These are phyloP conservation scores for Scaptomyza montana DNA, from an alignment of 1,140 invertebrate genomes.

Conservation along the genomic window DNA sequence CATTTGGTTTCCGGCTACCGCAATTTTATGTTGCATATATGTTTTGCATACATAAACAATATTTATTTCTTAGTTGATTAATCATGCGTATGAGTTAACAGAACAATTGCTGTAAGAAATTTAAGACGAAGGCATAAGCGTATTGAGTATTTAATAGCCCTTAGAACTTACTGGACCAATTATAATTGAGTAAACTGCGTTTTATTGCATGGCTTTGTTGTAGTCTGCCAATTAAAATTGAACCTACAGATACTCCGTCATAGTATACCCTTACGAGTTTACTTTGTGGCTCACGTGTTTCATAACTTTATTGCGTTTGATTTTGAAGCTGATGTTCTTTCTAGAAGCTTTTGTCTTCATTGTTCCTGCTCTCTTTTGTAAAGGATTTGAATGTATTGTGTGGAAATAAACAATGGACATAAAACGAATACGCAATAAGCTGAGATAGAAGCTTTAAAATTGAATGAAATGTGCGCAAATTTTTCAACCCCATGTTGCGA, in stretches of 20 bases:
- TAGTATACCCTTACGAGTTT: neutral
- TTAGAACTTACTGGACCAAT: neutral
- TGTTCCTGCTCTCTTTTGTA: conserved; percentile 2
- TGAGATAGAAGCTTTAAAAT: neutral
- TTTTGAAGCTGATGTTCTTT: neutral
- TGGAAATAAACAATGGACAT: neutral
- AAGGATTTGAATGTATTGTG: neutral
- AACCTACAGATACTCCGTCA: neutral
- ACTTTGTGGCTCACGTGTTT: conserved; percentile 1
- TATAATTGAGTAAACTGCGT: neutral
- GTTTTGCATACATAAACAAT: too few species aligned
- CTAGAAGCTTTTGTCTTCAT: neutral
- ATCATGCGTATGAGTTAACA: too few species aligned
- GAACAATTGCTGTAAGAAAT: too few species aligned
- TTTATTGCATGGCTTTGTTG: neutral
- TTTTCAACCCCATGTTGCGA: neutral
- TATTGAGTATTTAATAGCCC: neutral
- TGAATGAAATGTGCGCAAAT: neutral
- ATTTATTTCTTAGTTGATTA: too few species aligned
- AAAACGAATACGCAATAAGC: neutral
- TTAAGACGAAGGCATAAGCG: neutral
- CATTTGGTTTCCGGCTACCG: too few species aligned
- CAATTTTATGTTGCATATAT: too few species aligned
- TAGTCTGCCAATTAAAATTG: neutral
- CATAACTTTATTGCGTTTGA: conserved; percentile 1